phyloP scores from a whole-genome alignment of 2,888 invertebrate species.

The Cecidostiba fungosa region DNA sequence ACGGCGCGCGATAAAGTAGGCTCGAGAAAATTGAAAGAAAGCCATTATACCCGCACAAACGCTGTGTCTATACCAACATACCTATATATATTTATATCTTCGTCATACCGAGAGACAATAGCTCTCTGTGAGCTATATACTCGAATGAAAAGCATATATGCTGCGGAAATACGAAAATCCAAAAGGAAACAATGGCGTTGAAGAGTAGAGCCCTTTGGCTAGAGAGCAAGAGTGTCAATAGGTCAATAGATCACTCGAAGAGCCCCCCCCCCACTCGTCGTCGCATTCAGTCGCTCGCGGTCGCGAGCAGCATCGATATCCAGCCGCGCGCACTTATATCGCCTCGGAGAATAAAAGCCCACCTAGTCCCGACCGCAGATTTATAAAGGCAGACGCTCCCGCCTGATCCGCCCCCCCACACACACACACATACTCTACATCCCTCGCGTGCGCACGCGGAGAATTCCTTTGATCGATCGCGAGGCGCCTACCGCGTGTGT shows the following conservation, averaged over 20 bases:
- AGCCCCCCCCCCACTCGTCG: background rate
- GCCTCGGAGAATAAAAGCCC: background rate
- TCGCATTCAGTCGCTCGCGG: background rate
- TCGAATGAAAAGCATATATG: background rate
- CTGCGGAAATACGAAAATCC: background rate
- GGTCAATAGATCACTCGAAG: constrained; percentile 11
- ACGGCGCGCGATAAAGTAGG: background rate
- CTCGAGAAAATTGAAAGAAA: constrained; percentile 29
- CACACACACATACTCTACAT: background rate
- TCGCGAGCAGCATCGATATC: constrained; percentile 11
- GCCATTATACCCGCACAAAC: background rate
- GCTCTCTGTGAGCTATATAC: background rate
- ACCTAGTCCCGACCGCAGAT: background rate
- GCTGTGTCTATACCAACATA: background rate
- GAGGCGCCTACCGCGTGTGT: background rate
- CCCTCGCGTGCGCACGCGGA: background rate
- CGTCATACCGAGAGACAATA: background rate
- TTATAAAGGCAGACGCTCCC: constrained; percentile 5
- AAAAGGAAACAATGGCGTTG: background rate
- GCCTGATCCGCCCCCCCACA: background rate
- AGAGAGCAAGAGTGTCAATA: constrained; percentile 7
- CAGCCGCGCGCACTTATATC: background rate
- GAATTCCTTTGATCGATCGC: constrained; percentile 49
- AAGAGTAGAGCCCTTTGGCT: background rate
- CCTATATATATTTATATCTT: too few species aligned